Base-by-base conservation (phyloP, 1,140 invertebrate species). In the Trinorchestia longiramus region DNA sequence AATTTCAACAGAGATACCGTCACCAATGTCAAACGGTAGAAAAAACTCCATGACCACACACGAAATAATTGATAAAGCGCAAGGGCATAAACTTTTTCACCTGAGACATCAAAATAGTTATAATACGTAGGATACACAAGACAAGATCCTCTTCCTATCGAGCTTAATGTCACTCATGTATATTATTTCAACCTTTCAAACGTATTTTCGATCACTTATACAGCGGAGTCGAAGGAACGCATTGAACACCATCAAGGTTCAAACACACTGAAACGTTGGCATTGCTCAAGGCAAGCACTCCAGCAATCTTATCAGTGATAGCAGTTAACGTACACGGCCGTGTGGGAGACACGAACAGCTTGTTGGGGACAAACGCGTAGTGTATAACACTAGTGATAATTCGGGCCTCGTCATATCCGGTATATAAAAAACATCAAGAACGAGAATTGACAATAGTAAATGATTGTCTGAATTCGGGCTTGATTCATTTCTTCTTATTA, bases 271-370 rank as follows among this genome's bases (percentile, higher is more conserved):
- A 77, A 77, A 77, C 62, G 62, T 77, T 77, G 43, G 88, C 88
- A 42, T 90, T 90, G 88, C 88, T 90, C 43, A 28, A 90, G 88
- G n/a, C 43, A 4, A 42, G 88, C 36, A 8, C 88, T 42, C 15
- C 88, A 8, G 1, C 28, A 90, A 90, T 90, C 88, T 90, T 90
- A 90, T 90, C 88, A 42, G 41, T 28, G 88, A 90, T 90, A 90
- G 8, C 88, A 41, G 1, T 0, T 41, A 42, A 4, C 41, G 36
- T 42, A 90, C 88, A 42, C 11, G 41, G 0, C 8, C 1, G 62
- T 19, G 11, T 77, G 62, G 28, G 62, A 19, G 62, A 15, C 15
- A 36, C 8, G 62, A 19, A 36, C 28, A 77, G 62, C 62, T 77
- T 19, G 28, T 28, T 77, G 62, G 62, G 1, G 28, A 36, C 62